Conservation (phyloP, 2,113 vertebrate genomes). For the Tachysurus fulvidraco region DNA sequence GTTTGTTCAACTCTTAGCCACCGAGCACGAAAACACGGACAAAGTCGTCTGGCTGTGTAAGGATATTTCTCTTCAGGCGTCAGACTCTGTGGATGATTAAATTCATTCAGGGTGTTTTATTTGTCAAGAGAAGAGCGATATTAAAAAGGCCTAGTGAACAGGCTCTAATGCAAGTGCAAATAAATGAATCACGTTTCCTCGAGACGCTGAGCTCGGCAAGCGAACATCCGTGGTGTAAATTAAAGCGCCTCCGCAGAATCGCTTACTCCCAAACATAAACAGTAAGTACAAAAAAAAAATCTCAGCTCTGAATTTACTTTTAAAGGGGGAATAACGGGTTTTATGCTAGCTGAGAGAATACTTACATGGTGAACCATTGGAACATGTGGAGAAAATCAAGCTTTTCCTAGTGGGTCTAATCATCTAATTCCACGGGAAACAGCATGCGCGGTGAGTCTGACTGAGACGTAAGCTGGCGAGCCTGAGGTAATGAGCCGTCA, state of each 20-base stretch:
- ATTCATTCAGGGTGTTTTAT: neutral
- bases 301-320: neutral
- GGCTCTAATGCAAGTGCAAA: neutral
- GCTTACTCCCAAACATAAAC: neutral
- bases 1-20: neutral
- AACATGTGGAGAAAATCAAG: neutral
- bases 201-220: neutral
- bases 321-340: neutral
- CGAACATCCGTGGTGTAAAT: slow-evolving; percentile 14
- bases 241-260: neutral
- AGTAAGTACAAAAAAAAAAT: neutral
- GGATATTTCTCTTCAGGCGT: neutral
- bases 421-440: neutral
- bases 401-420: neutral
- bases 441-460: neutral
- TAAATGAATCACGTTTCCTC: neutral
- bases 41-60: neutral
- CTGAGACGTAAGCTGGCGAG: neutral
- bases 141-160: slow-evolving; percentile 5
- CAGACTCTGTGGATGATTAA: neutral
- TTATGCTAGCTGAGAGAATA: neutral
- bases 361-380: neutral
- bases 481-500: neutral
- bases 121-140: neutral
- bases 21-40: neutral